Evolutionary conservation across 2,888 invertebrate species (phyloP).

Genomic region (Catocala sponsa): DNA sequence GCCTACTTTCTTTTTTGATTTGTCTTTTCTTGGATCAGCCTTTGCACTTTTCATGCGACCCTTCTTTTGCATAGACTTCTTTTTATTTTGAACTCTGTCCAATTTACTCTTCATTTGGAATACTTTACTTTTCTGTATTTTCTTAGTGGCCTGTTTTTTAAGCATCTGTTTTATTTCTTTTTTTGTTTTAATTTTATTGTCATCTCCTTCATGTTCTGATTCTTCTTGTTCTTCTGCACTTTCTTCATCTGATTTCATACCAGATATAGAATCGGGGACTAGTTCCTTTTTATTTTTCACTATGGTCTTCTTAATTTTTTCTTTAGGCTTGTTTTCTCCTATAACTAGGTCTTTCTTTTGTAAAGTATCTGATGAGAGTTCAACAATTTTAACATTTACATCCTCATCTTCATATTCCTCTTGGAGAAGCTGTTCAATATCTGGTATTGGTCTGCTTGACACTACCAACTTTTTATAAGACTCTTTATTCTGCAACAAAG

Average conservation of each 20-base stretch:
- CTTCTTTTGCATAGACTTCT: constrained; percentile 87
- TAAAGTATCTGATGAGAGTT: constrained; percentile 91
- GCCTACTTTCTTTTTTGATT: constrained; percentile 75
- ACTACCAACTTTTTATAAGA: constrained; percentile 92
- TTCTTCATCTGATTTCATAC: constrained; percentile 76
- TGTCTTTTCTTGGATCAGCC: constrained; percentile 70
- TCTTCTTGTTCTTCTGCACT: constrained; percentile 63
- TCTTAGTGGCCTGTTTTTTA: constrained; percentile 91
- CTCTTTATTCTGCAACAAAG: constrained; percentile 87
- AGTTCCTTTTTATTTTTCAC: constrained; percentile 55
- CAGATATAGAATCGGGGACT: constrained; percentile 62
- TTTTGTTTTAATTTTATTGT: constrained; percentile 82
- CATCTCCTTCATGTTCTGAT: constrained; percentile 62
- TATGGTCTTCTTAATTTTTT: constrained; percentile 51
- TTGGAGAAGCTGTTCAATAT: constrained; percentile 90
- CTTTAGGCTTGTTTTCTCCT: constrained; percentile 89
- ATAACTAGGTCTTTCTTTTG: constrained; percentile 92
- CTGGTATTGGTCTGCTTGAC: constrained; percentile 91
- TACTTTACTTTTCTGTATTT: constrained; percentile 92
- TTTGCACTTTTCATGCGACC: constrained; percentile 58
- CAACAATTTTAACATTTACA: constrained; percentile 93
- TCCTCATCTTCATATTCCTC: constrained; percentile 93
- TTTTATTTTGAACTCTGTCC: constrained; percentile 91
- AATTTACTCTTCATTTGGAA: constrained; percentile 92
- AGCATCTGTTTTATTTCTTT: constrained; percentile 91